phyloP scores from a whole-genome alignment of 1,140 invertebrate genomes.

The Pygmarrhopalites habei region DNA sequence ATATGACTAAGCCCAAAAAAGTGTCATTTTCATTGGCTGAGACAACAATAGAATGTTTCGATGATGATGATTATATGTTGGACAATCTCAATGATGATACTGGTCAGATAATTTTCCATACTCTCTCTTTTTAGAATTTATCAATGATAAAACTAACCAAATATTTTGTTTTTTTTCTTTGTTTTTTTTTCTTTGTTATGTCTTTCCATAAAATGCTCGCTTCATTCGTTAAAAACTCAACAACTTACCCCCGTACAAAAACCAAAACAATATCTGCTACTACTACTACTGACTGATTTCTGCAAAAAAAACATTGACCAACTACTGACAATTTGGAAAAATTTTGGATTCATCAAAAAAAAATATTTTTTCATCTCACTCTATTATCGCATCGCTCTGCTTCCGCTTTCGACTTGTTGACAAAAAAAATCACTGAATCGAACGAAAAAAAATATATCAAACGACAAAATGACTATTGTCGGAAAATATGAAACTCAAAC shows the following conservation, averaged over 20 bases:
- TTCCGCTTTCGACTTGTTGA: too few relatives aligned
- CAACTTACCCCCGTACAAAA: too few relatives aligned
- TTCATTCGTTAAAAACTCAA: too few relatives aligned
- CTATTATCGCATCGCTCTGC: not conserved
- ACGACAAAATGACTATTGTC: not conserved
- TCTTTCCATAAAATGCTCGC: not conserved
- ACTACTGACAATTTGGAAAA: too few relatives aligned
- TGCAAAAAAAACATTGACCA: too few relatives aligned
- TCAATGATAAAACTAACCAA: slow-evolving; percentile 17
- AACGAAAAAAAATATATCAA: not conserved
- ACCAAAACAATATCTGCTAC: too few relatives aligned
- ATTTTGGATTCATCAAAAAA: too few relatives aligned
- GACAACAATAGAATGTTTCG: too few relatives aligned
- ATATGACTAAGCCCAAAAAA: too few relatives aligned
- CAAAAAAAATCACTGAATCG: not conserved
- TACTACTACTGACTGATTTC: too few relatives aligned
- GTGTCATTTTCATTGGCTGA: too few relatives aligned
- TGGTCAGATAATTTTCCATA: slow-evolving; percentile 12
- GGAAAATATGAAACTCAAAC: not conserved
- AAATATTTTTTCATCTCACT: not conserved
- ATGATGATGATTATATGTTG: too few relatives aligned
- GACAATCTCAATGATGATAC: slow-evolving; percentile 9
- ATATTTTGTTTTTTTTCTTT: slow-evolving; percentile 6
- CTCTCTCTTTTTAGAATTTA: slow-evolving; percentile 7
- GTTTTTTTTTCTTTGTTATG: slow-evolving; percentile 11